phyloP scores from a whole-genome alignment of 2,888 invertebrate species.

The Protula sp. region DNA sequence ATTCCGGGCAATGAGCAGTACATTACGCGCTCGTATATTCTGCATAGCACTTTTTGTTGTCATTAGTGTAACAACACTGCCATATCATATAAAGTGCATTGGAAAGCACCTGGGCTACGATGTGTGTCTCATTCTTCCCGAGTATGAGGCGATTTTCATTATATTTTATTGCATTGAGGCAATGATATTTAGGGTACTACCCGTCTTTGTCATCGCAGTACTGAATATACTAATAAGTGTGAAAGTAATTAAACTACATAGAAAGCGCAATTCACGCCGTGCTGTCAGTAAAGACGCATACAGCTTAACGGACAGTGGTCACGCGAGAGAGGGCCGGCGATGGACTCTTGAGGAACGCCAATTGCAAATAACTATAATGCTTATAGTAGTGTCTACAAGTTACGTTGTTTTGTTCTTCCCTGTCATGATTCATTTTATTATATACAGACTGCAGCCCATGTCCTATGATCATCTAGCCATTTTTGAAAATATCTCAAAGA shows the following conservation, averaged over 20 bases:
- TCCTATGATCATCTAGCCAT: not conserved
- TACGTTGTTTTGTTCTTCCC: not conserved
- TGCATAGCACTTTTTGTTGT: constrained; percentile 1
- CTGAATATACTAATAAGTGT: constrained; percentile 16
- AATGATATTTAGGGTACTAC: constrained; percentile 12
- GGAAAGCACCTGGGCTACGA: constrained; percentile 6
- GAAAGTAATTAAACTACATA: not conserved
- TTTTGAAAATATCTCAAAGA: not conserved
- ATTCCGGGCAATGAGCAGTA: constrained; percentile 17
- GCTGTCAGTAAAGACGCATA: not conserved
- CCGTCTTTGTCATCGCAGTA: constrained; percentile 14
- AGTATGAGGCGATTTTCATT: constrained; percentile 12
- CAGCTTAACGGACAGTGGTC: too few relatives aligned
- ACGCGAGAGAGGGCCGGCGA: too few relatives aligned
- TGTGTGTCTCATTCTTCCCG: constrained; percentile 12
- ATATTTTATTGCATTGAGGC: constrained; percentile 11
- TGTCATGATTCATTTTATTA: not conserved
- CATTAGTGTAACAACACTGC: constrained; percentile 8
- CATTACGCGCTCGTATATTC: constrained; percentile 6
- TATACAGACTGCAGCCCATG: not conserved
- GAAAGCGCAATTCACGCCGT: not conserved
- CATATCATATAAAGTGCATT: constrained; percentile 14
- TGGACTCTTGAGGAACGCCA: not conserved
- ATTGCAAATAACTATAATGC: not conserved
- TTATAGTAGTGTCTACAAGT: not conserved